phyloP scores from a whole-genome alignment of 2,888 invertebrate species.

The Isoperla grammatica region DNA sequence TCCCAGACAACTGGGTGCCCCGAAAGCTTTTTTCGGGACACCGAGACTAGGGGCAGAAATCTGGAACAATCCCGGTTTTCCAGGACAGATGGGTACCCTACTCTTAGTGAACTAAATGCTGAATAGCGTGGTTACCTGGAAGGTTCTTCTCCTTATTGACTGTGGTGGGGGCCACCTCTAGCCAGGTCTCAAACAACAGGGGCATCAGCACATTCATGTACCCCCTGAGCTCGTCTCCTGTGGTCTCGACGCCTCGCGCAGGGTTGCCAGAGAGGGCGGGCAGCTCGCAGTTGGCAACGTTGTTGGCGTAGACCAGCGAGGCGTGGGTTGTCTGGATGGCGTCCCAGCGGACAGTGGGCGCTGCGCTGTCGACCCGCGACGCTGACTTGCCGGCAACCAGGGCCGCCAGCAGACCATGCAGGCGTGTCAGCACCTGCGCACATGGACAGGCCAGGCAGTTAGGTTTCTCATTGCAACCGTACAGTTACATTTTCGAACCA shows the following conservation, averaged over 20 bases:
- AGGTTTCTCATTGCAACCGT: too few species aligned
- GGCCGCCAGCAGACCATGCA: conserved; percentile 56
- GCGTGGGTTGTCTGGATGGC: conserved; percentile 18
- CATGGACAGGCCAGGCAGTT: too few species aligned
- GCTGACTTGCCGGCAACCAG: conserved; percentile 38
- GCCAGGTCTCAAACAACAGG: conserved; percentile 75
- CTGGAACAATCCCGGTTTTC: too few species aligned
- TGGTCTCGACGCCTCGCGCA: background rate
- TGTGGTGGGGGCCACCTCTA: conserved; percentile 55
- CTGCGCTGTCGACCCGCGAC: conserved; percentile 36
- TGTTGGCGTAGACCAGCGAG: conserved; percentile 14
- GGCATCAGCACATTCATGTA: conserved; percentile 67
- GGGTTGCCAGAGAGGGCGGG: background rate
- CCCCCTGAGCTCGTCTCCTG: conserved; percentile 45
- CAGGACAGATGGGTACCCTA: too few species aligned
- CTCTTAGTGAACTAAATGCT: too few species aligned
- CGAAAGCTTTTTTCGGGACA: too few species aligned
- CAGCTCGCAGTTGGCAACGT: conserved; percentile 6
- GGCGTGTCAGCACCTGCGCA: conserved; percentile 49
- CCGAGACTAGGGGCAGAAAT: too few species aligned
- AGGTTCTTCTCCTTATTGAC: background rate
- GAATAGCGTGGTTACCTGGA: too few species aligned
- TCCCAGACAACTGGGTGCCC: too few species aligned
- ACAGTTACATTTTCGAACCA: too few species aligned
- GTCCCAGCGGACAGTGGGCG: conserved; percentile 10